Evolutionary conservation across 2,797 vertebrate species (phyloP).

Genomic region (Poecilia velifera): DNA sequence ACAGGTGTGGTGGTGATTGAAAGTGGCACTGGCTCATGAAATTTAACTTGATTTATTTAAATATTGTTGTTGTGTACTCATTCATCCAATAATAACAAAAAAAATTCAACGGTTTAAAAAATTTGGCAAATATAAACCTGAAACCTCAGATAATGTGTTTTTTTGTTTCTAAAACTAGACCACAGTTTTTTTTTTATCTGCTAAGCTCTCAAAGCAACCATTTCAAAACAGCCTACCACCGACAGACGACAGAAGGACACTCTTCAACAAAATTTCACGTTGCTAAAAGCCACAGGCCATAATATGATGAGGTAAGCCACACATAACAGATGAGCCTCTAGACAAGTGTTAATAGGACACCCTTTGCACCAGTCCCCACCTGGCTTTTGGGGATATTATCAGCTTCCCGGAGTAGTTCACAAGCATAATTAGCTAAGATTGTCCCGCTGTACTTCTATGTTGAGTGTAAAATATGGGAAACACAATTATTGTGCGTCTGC

Average conservation of each 20-base stretch:
- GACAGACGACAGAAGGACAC: background rate
- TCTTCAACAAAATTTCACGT: background rate
- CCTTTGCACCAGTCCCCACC: slow-evolving; percentile 20
- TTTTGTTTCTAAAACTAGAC: background rate
- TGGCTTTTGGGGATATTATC: slow-evolving; percentile 21
- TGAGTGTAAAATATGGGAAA: slow-evolving; percentile 49
- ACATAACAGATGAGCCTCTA: slow-evolving; percentile 2
- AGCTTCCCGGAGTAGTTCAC: slow-evolving; percentile 31
- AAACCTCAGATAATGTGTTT: background rate
- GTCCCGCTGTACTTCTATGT: slow-evolving; percentile 37
- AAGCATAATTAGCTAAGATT: slow-evolving; percentile 60
- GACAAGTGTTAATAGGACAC: slow-evolving; percentile 16
- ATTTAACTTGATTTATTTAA: background rate
- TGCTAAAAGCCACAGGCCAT: slow-evolving; percentile 5
- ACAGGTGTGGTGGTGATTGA: background rate
- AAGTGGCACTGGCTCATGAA: background rate
- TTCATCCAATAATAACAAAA: background rate
- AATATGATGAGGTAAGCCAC: slow-evolving; percentile 12
- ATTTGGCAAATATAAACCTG: background rate
- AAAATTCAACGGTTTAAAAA: background rate
- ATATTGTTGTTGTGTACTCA: background rate
- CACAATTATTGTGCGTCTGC: slow-evolving; percentile 29
- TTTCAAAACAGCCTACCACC: background rate
- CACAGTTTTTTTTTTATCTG: background rate
- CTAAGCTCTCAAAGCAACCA: background rate